Base-by-base conservation (phyloP, 1,140 invertebrate species). In the Belonocnema kinseyi region DNA sequence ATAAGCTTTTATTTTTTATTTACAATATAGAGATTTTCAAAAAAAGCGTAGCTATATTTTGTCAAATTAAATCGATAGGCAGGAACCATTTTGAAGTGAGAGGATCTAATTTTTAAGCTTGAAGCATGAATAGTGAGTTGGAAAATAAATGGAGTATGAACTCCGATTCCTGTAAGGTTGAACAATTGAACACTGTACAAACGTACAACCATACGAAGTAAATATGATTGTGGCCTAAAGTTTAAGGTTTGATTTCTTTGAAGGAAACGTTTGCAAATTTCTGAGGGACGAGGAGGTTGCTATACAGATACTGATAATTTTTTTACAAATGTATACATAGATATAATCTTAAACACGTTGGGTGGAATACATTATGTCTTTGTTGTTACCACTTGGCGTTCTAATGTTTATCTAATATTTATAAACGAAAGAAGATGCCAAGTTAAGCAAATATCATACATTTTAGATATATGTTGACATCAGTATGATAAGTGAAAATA, bases 21-120 rank as follows among this genome's bases (percentile, higher is more conserved):
- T 11, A 46, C 0, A 46, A 46, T 46, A 46, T 46, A 10, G 40
- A 46, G 26, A 10, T 46, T 46, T 46, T 46, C 1, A 11, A 46
- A 46, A 46, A 46, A 46, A 46, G 40, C 40, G 10, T 46, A 10
- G 40, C 1, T 46, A 46, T 46, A 46, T 46, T 46, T 46, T 11
- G 40, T 46, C 40, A 11, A 46, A 46, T 75, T 61, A 61, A 2
- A 16, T 6, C 21, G 73, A 73, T n/a, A 53, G 17, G n/a, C 16
- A 12, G 14, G 26, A 51, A 12, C 17, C 51, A 73, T 12, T 50
- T 13, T 72, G 10, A 51, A 58, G 58, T 77, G 53, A 77, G 53
- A 77, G 51, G 26, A 26, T 58, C 10, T 17, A 21, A 58, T 58
- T 19, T 19, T 58, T 26, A 4, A 58, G 56, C 56, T 58, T 26